Percentiles rank a stretch among this genome's conserved stretches.
Conservation (phyloP, 2,888 invertebrate genomes). For the Pedicia rivosa region DNA sequence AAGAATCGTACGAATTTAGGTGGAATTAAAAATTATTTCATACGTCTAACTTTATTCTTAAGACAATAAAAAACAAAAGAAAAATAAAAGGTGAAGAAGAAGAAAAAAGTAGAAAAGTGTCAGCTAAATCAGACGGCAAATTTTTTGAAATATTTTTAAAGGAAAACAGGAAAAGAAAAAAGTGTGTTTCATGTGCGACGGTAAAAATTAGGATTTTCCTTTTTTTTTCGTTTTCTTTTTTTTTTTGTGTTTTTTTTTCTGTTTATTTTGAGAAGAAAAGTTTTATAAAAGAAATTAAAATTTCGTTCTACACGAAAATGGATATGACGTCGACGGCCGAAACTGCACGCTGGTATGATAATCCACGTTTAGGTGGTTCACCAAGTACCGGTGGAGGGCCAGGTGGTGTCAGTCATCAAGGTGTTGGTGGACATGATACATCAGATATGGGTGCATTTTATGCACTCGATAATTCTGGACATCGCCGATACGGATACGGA, state of each 20-base stretch:
- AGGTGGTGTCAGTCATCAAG: constrained; percentile 15
- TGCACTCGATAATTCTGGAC: constrained; percentile 30
- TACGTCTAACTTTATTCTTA: too few relatives aligned
- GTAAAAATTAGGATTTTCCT: background rate
- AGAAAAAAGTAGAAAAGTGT: too few relatives aligned
- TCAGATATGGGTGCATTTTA: constrained; percentile 32
- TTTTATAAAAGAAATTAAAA: background rate
- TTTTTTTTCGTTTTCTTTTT: too few relatives aligned
- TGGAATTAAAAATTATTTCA: too few relatives aligned
- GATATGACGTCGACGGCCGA: constrained; percentile 34
- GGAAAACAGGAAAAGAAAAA: too few relatives aligned
- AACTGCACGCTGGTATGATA: constrained; percentile 33
- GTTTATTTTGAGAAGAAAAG: background rate
- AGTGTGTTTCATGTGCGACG: background rate
- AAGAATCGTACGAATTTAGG: too few relatives aligned
- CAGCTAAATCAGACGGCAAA: too few relatives aligned
- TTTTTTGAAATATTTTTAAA: too few relatives aligned
- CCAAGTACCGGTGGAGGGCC: constrained; percentile 24
- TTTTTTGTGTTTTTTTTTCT: too few relatives aligned
- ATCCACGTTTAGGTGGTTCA: constrained; percentile 30
- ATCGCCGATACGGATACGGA: constrained; percentile 29
- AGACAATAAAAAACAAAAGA: too few relatives aligned
- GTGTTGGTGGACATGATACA: constrained; percentile 24
- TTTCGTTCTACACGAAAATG: constrained; percentile 20
- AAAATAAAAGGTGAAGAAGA: too few relatives aligned